Evolutionary conservation across 1,140 invertebrate species (phyloP), one percentile per base, ranked within the genome.

Genomic region (Musca vetustissima): DNA sequence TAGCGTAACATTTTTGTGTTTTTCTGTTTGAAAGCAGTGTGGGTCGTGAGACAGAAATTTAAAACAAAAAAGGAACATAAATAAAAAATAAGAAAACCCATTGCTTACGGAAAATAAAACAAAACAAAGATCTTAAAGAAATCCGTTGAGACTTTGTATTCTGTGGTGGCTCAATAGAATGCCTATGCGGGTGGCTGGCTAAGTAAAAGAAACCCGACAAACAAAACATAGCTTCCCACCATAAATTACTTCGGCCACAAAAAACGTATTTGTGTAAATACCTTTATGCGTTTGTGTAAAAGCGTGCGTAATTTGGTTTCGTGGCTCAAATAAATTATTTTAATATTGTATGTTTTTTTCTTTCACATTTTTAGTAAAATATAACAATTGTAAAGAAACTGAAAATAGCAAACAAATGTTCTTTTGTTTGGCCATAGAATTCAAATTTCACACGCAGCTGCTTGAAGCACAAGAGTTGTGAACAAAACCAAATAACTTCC

Each of bases 191-290:
- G 36, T 43, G 36, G 19, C 7, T 66, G 32, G 19, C 15, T 66
- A 52, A 66, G 48, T 66, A 25, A 22, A 24, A 52, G n/a, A n/a
- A n/a, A n/a, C 36, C n/a, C n/a, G n/a, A n/a, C n/a, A 66, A 47
- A 24, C n/a, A 50, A 36, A 36, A 25, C 28, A 21, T 52, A 36
- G 53, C 53, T 59, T 57, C 66, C 66, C 48, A 32, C 17, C 43
- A 47, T 24, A 17, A 50, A 19, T 59, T 68, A 47, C 66, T 52
- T 50, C 14, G n/a, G n/a, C n/a, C n/a, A n/a, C 55, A 22, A n/a
- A 61, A 24, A 17, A n/a, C 19, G 49, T 32, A 32, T 13, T 17
- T 36, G 22, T 53, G 21, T 66, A 17, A 66, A 32, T 4, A 9
- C 1, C 9, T n/a, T 6, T 22, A 28, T 59, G 28, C 43, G 32